These are phyloP conservation scores for Cydia splendana DNA, from an alignment of 1,140 invertebrate species.

Conservation along the genomic window DNA sequence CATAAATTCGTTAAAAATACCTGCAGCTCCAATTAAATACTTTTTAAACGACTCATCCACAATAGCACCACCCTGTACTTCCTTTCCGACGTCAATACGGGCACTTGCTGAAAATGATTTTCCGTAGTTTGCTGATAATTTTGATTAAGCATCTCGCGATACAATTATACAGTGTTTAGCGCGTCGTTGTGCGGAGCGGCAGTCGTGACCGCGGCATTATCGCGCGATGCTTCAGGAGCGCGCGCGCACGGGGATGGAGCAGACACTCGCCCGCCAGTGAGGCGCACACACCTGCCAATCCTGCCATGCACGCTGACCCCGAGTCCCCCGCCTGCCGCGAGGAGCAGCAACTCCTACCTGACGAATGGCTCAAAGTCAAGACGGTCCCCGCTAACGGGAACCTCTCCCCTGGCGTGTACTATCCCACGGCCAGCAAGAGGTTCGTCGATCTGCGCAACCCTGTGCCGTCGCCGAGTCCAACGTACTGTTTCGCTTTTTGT, in stretches of 20 bases:
- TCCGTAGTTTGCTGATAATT: constrained; percentile 72
- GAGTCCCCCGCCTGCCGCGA: constrained; percentile 74
- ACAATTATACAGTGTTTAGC: constrained; percentile 76
- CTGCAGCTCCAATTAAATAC: background rate
- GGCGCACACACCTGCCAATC: constrained; percentile 58
- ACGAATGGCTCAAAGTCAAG: constrained; percentile 75
- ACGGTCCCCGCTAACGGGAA: constrained; percentile 69
- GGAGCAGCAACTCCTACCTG: constrained; percentile 74
- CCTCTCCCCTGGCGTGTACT: constrained; percentile 75
- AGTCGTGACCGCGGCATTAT: constrained; percentile 77
- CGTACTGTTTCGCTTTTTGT: constrained; percentile 68
- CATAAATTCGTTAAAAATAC: background rate
- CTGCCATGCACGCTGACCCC: constrained; percentile 69
- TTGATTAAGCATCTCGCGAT: constrained; percentile 72
- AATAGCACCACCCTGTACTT: constrained; percentile 43
- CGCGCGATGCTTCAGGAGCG: constrained; percentile 73
- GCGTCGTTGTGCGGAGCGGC: constrained; percentile 59
- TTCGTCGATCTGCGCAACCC: constrained; percentile 62
- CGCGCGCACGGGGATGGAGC: constrained; percentile 64
- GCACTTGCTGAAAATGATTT: constrained; percentile 67
- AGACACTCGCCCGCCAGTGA: constrained; percentile 65
- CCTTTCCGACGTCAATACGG: constrained; percentile 51
- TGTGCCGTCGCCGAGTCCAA: constrained; percentile 64
- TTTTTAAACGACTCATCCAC: background rate
- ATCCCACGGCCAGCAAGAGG: constrained; percentile 75